A percentile compares a stretch with the other conserved stretches of the same genome.
Evolutionary conservation across 35 echinoderm and acorn worm genomes (phyloP).

Genomic region (Diadema setosum): DNA sequence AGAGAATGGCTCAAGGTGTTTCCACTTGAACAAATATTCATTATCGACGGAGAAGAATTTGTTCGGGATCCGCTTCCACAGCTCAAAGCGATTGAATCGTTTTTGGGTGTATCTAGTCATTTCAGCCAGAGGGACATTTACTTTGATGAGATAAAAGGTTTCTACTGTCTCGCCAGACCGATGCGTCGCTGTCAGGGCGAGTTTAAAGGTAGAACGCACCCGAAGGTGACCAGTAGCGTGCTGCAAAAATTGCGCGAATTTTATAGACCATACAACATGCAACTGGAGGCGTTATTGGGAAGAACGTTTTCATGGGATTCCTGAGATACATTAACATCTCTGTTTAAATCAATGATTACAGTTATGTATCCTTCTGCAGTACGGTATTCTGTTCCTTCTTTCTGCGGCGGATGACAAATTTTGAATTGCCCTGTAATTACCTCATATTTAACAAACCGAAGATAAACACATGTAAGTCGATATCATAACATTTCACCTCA

Average conservation of each 20-base stretch:
- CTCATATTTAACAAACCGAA: too few species aligned
- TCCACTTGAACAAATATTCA: not conserved
- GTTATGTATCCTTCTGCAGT: too few species aligned
- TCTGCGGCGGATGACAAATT: too few species aligned
- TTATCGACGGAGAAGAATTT: conserved; percentile 21
- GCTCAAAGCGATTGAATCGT: conserved; percentile 8
- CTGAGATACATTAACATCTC: too few species aligned
- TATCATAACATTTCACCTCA: too few species aligned
- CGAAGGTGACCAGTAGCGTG: not conserved
- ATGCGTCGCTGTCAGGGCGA: not conserved
- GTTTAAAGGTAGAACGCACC: not conserved
- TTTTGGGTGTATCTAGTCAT: not conserved
- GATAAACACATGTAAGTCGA: too few species aligned
- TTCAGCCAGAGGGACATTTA: not conserved
- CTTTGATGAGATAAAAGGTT: not conserved
- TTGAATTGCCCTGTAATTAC: too few species aligned
- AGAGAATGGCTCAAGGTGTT: conserved; percentile 1
- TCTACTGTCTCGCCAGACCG: conserved; percentile 9
- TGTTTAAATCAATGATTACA: too few species aligned
- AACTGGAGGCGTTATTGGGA: not conserved
- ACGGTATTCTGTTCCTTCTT: too few species aligned
- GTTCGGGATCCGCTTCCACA: not conserved
- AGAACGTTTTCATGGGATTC: conserved; percentile 37
- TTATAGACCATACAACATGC: conserved; percentile 16
- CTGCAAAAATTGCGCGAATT: not conserved